These are phyloP conservation scores for Melinopterus prodromus DNA, from an alignment of 2,888 invertebrate genomes.

Conservation along the genomic window DNA sequence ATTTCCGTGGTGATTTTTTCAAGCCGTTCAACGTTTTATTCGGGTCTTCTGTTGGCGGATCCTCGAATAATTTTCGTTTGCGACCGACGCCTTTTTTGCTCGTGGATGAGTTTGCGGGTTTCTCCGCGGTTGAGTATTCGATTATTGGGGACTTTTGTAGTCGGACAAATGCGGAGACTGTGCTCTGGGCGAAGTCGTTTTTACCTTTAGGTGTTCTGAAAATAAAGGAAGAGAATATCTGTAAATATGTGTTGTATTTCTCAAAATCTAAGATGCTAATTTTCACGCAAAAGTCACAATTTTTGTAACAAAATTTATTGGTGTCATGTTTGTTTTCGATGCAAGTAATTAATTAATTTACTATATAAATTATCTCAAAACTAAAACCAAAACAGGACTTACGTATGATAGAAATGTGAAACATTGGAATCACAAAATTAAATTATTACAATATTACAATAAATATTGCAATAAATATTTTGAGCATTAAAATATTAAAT, in stretches of 20 bases:
- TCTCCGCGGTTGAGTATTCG: background rate
- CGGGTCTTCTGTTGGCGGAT: conserved; percentile 12
- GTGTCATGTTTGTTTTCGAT: too few species aligned
- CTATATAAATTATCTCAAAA: too few species aligned
- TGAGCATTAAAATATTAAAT: too few species aligned
- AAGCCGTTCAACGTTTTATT: conserved; percentile 11
- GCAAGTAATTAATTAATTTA: too few species aligned
- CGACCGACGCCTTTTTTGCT: conserved; percentile 25
- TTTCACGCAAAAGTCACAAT: too few species aligned
- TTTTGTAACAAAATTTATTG: too few species aligned
- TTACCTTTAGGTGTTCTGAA: conserved; percentile 53
- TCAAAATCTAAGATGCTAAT: too few species aligned
- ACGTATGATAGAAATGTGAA: too few species aligned
- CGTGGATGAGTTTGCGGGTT: background rate
- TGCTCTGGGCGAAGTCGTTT: conserved; percentile 47
- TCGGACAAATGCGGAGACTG: conserved; percentile 53
- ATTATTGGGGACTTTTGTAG: conserved; percentile 35
- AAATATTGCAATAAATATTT: too few species aligned
- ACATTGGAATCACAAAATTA: too few species aligned
- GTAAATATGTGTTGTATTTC: background rate
- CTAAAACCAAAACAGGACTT: too few species aligned
- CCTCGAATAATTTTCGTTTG: conserved; percentile 17
- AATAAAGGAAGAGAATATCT: conserved; percentile 31
- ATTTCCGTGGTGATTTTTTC: conserved; percentile 13
- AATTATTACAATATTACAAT: too few species aligned